phyloP scores from a whole-genome alignment of 2,797 vertebrate species.

The Pipistrellus nathusii region DNA sequence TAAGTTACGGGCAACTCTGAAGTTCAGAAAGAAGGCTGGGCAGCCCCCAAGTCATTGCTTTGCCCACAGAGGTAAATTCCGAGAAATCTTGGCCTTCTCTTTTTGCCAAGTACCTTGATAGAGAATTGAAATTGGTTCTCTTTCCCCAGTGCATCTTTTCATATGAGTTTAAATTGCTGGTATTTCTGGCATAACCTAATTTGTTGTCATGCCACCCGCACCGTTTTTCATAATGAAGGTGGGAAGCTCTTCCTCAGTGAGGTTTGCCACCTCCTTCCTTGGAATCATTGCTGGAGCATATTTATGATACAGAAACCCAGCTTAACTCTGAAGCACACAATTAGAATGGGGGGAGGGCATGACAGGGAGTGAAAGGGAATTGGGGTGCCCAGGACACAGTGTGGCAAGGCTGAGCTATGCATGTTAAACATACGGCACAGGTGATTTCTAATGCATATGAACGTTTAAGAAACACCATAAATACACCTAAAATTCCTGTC shows the following conservation, averaged over 20 bases:
- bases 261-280: not conserved
- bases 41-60: not conserved
- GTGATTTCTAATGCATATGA: not conserved
- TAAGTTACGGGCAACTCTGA: not conserved
- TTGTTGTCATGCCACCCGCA: not conserved
- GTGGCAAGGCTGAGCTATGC: not conserved
- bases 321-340: fast-evolving
- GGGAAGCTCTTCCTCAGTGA: not conserved
- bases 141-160: conserved; percentile 49
- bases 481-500: not conserved
- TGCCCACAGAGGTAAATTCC: conserved; percentile 20
- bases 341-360: not conserved
- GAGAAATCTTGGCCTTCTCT: conserved; percentile 48
- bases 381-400: not conserved
- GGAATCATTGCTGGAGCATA: not conserved
- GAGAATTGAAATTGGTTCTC: conserved; percentile 68
- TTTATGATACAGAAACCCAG: not conserved
- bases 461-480: not conserved
- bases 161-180: conserved; percentile 6
- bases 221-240: not conserved
- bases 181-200: conserved; percentile 56
- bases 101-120: not conserved
- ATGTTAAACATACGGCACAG: not conserved
- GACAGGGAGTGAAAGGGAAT: too few relatives aligned
- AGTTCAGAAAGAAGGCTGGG: not conserved